Base-by-base conservation (phyloP, 2,113 vertebrate species). In the Micronisus gabar region DNA sequence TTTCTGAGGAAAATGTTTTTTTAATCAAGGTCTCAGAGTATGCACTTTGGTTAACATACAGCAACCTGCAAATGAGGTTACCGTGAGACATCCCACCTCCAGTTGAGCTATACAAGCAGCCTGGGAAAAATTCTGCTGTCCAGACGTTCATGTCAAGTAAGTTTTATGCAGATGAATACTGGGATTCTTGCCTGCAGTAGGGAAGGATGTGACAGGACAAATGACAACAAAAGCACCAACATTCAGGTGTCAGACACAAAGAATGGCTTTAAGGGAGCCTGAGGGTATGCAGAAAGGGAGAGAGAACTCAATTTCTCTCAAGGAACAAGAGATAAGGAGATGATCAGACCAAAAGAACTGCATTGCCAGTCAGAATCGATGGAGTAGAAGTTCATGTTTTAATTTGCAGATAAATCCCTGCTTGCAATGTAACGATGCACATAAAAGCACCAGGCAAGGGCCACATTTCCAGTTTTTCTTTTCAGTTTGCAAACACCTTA, bases 1-100 rank as follows among this genome's bases (percentile, higher is more conserved):
- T 96, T 95, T 95, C 81, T 76, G 81, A 90, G 89, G 50, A 86
- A 97, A 97, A 81, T 10, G 91, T 0, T 36, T 76, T 92, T 97
- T 90, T 88, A 93, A 96, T 62, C 62, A 95, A 87, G 67, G 87
- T 81, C 71, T 89, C 26, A 8, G 53, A 62, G 74, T 53, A 62
- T 11, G 56, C 63, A 47, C 78, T 76, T 50, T 12, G 78, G 73
- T 81, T 92, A 84, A 71, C 56, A 67, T 23, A 55, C 7, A 81
- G 83, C 70, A 74, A 95, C 72, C 83, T 86, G 65, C 81, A 89
- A 90, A 50, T 20, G 84, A 95, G 62, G 78, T 40, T 94, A 74
- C 71, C 43, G 1, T 13, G 94, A 91, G 75, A 53, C 59, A 63
- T 32, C 74, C 75, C 68, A 89, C 56, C 72, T 75, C 61, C 4